phyloP scores from a whole-genome alignment of 2,113 vertebrate species.

The Heliornis fulica region DNA sequence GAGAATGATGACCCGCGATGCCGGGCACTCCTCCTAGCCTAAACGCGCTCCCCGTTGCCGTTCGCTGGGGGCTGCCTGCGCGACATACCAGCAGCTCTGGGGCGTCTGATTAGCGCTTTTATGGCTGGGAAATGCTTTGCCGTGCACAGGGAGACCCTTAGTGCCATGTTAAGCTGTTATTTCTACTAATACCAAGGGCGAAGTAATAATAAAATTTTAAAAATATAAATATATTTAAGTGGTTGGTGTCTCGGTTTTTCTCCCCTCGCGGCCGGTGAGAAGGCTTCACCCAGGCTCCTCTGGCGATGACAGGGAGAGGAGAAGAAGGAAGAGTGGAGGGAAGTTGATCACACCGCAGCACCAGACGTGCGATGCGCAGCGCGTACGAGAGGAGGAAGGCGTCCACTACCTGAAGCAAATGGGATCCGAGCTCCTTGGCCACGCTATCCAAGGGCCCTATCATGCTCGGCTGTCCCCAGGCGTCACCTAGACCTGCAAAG shows the following conservation, averaged over 20 bases:
- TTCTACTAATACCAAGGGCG: not conserved
- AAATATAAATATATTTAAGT: not conserved
- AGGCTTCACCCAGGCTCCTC: not conserved
- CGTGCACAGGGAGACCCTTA: not conserved
- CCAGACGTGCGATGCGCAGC: not conserved
- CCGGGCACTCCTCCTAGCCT: not conserved
- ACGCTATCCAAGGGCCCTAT: slow-evolving; percentile 85
- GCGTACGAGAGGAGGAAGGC: not conserved
- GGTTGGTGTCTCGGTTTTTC: not conserved
- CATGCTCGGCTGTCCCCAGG: slow-evolving; percentile 83
- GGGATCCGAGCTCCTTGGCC: slow-evolving; percentile 92
- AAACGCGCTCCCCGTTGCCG: not conserved
- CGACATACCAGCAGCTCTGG: not conserved
- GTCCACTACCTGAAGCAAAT: slow-evolving; percentile 85
- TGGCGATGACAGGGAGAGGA: not conserved
- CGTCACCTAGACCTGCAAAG: slow-evolving; percentile 85
- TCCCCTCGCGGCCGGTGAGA: not conserved
- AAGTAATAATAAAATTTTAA: too few species aligned
- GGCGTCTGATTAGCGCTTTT: fast-evolving
- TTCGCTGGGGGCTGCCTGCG: not conserved
- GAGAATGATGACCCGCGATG: not conserved
- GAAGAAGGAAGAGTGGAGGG: not conserved
- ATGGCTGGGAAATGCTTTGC: not conserved
- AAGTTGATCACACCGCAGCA: fast-evolving
- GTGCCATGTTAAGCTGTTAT: not conserved